phyloP scores from a whole-genome alignment of 2,797 vertebrate genomes.

The Neosilurus mollespiculum region DNA sequence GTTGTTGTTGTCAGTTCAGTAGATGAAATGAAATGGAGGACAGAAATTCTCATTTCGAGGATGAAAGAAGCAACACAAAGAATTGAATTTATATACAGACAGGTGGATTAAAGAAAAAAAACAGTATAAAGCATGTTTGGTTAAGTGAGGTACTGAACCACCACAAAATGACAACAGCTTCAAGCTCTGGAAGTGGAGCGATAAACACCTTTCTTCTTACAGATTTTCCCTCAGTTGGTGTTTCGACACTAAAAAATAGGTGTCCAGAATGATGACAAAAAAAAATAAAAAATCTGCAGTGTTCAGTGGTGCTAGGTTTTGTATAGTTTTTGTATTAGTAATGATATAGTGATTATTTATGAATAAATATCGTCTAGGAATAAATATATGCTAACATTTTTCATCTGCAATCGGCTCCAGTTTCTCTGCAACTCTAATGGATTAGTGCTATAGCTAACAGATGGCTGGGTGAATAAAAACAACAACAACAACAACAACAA shows the following conservation, averaged over 20 bases:
- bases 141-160: background rate
- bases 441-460: no score
- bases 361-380: no score
- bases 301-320: background rate
- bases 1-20: background rate
- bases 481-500: no score
- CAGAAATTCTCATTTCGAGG: conserved; percentile 25
- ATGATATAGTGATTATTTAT: no score
- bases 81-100: conserved; percentile 19
- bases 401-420: no score
- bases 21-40: conserved; percentile 5
- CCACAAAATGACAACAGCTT: background rate
- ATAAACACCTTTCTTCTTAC: background rate
- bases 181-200: background rate
- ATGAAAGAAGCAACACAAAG: conserved; percentile 25
- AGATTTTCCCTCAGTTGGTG: background rate
- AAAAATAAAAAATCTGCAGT: no score
- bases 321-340: no score
- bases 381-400: no score
- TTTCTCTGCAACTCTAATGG: no score
- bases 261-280: no score
- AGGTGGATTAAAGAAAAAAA: background rate
- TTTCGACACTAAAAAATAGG: no score
- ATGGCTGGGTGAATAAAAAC: no score
- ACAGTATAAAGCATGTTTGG: background rate